phyloP scores from a whole-genome alignment of 92 coral and sea anemone species.

The Epizoanthus fatuus region DNA sequence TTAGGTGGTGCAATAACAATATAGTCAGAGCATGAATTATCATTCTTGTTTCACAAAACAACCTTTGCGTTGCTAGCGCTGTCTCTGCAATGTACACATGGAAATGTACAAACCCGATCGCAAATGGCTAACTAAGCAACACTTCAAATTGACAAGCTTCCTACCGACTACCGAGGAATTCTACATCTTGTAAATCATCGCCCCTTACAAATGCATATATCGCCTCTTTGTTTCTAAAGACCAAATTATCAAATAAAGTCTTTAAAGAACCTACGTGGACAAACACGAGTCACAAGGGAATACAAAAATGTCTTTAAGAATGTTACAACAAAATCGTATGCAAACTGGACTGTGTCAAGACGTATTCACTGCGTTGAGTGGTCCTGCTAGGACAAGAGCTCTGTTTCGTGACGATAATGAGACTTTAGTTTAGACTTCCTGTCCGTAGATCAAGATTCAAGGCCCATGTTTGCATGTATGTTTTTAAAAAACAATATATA shows the following conservation, averaged over 20 bases:
- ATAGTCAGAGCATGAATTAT: background rate
- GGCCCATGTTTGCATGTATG: background rate
- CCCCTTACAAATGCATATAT: too few species aligned
- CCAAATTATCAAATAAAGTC: background rate
- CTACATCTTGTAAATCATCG: background rate
- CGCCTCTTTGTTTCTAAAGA: background rate
- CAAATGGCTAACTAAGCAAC: background rate
- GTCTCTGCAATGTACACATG: background rate
- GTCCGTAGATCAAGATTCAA: constrained; percentile 7
- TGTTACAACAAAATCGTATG: background rate
- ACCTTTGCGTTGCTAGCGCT: background rate
- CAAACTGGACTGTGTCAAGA: background rate
- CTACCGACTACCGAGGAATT: background rate
- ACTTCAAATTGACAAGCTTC: background rate
- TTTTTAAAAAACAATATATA: background rate
- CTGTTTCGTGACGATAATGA: constrained; percentile 27
- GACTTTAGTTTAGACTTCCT: constrained; percentile 33
- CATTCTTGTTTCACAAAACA: background rate
- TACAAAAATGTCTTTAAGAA: background rate
- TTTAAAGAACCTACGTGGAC: too few species aligned
- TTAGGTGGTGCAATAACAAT: background rate
- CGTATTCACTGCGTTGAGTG: constrained; percentile 14
- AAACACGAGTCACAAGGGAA: background rate
- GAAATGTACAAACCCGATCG: background rate
- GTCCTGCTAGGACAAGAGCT: constrained; percentile 35